These are phyloP conservation scores for Cephus pygmeus DNA, from an alignment of 2,888 invertebrate species.

Conservation along the genomic window DNA sequence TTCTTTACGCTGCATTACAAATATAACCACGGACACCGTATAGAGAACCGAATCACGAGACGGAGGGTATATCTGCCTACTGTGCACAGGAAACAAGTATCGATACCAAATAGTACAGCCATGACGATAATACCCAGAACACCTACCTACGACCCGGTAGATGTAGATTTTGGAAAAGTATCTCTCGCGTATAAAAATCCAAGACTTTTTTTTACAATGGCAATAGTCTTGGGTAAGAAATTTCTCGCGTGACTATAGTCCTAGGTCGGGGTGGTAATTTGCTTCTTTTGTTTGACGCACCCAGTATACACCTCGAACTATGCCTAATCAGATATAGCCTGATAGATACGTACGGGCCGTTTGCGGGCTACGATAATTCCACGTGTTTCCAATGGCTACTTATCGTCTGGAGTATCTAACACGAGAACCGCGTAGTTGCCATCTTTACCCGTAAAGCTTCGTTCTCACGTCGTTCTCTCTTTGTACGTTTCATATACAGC, in stretches of 20 bases:
- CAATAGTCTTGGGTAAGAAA: not conserved
- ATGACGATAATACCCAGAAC: not conserved
- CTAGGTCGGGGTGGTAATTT: not conserved
- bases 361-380: conserved; percentile 1
- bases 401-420: not conserved
- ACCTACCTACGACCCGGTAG: not conserved
- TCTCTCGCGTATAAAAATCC: not conserved
- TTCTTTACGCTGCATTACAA: conserved; percentile 46
- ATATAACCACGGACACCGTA: conserved; percentile 32
- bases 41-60: not conserved
- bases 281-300: not conserved
- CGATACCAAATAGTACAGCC: not conserved
- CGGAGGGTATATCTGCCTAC: not conserved
- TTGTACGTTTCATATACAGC: not conserved
- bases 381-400: not conserved
- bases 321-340: conserved; percentile 1
- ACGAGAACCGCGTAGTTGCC: not conserved
- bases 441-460: not conserved
- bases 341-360: not conserved
- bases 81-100: not conserved
- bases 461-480: not conserved
- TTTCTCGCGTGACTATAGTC: not conserved
- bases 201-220: not conserved
- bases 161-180: not conserved
- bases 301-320: conserved; percentile 1